Conservation (phyloP, 2,888 invertebrate species). For the Cheilosia vernalis region DNA sequence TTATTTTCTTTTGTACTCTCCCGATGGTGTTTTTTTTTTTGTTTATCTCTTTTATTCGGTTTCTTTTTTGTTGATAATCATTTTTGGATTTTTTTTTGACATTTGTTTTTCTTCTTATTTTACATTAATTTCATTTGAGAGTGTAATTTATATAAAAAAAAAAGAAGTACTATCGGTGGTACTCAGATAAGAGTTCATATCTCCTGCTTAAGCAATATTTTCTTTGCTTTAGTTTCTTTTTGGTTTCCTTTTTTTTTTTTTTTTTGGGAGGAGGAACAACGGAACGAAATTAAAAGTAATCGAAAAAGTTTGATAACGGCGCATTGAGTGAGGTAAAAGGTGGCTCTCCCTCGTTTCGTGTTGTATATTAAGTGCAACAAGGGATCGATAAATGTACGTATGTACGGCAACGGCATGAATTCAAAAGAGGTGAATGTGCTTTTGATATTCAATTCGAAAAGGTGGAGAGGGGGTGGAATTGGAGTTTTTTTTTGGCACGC, state of each 20-base stretch:
- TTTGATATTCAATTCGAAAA: conserved; percentile 58
- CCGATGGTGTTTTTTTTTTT: conserved; percentile 28
- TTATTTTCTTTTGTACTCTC: conserved; percentile 28
- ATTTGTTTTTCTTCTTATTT: conserved; percentile 28
- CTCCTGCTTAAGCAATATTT: conserved; percentile 64
- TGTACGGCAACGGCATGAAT: conserved; percentile 16
- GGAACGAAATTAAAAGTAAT: conserved; percentile 75
- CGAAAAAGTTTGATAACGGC: conserved; percentile 73
- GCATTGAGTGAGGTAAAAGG: conserved; percentile 72
- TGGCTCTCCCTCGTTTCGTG: conserved; percentile 43
- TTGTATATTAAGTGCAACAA: conserved; percentile 59
- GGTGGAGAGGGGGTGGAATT: conserved; percentile 32
- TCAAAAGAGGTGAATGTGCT: conserved; percentile 68
- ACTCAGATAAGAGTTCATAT: conserved; percentile 68
- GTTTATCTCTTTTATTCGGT: conserved; percentile 42
- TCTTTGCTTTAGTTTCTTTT: conserved; percentile 18
- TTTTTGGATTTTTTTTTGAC: conserved; percentile 19
- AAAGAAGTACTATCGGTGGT: conserved; percentile 53
- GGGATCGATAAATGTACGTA: conserved; percentile 32
- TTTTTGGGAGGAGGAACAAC: conserved; percentile 59
- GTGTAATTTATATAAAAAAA: conserved; percentile 30
- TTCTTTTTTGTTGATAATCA: conserved; percentile 47
- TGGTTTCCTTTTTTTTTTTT: conserved; percentile 7
- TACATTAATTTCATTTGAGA: conserved; percentile 39
- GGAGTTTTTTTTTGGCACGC: conserved; percentile 14